Conservation (phyloP, 1,140 invertebrate species). For the Aphelenchoides besseyi region DNA sequence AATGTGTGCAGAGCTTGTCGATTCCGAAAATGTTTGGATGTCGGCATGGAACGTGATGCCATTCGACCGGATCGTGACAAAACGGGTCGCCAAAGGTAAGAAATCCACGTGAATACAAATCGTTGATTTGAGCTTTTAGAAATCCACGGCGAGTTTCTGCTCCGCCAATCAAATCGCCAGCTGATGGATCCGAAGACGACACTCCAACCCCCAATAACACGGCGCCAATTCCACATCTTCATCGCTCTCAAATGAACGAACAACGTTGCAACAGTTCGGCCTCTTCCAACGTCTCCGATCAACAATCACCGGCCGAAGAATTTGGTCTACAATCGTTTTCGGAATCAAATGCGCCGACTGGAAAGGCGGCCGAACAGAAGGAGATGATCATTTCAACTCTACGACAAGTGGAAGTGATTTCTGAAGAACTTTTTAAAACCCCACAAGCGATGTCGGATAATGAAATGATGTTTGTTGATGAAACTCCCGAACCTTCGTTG, state of each 20-base stretch:
- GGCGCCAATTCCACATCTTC: neutral
- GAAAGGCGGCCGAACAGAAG: constrained; percentile 18
- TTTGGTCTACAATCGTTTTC: neutral
- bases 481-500: neutral
- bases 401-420: constrained; percentile 47
- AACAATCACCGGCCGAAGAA: neutral
- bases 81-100: constrained; percentile 58
- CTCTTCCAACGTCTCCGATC: neutral
- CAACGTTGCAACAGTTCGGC: neutral
- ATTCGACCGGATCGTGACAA: constrained; percentile 47
- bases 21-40: constrained; percentile 66
- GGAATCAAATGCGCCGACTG: constrained; percentile 15
- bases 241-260: neutral
- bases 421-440: constrained; percentile 28
- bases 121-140: neutral
- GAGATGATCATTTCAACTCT: constrained; percentile 36
- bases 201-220: neutral
- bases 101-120: constrained; percentile 44
- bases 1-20: constrained; percentile 68
- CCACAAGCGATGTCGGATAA: neutral
- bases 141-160: no score
- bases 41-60: constrained; percentile 68
- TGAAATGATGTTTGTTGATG: neutral
- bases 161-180: no score
- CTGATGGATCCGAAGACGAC: neutral